These are phyloP conservation scores for Gryon sp. DNA, from an alignment of 1,140 invertebrate species.

Conservation along the genomic window DNA sequence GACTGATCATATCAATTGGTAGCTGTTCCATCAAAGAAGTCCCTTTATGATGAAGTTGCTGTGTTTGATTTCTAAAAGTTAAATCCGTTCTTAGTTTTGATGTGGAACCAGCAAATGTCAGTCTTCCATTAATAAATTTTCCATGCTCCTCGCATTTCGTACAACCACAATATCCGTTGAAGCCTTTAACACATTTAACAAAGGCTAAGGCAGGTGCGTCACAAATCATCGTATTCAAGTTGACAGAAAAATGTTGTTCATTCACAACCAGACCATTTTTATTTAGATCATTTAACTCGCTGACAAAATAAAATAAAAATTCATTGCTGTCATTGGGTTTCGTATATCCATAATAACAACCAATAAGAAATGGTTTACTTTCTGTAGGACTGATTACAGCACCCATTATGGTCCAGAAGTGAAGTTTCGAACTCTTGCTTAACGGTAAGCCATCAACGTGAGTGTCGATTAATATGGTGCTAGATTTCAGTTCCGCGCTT, in stretches of 20 bases:
- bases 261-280: too few species aligned
- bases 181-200: too few species aligned
- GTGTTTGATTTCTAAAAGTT: conserved; percentile 2
- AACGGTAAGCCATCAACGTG: not conserved
- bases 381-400: not conserved
- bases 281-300: too few species aligned
- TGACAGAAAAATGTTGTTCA: too few species aligned
- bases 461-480: not conserved
- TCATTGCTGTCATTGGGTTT: too few species aligned
- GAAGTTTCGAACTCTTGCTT: not conserved
- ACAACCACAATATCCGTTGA: too few species aligned
- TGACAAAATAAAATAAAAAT: too few species aligned
- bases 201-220: too few species aligned
- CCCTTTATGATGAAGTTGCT: conserved; percentile 5
- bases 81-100: not conserved
- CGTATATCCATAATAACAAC: not conserved
- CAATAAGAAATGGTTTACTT: not conserved
- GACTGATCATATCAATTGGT: not conserved
- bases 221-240: too few species aligned
- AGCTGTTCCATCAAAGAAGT: not conserved
- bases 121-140: too few species aligned
- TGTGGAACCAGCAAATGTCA: too few species aligned
- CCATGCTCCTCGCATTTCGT: too few species aligned
- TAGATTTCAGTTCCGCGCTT: not conserved
- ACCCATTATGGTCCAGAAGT: not conserved